These are phyloP conservation scores for Zaprionus lachaisei DNA, from an alignment of 1,140 invertebrate genomes.

Conservation along the genomic window DNA sequence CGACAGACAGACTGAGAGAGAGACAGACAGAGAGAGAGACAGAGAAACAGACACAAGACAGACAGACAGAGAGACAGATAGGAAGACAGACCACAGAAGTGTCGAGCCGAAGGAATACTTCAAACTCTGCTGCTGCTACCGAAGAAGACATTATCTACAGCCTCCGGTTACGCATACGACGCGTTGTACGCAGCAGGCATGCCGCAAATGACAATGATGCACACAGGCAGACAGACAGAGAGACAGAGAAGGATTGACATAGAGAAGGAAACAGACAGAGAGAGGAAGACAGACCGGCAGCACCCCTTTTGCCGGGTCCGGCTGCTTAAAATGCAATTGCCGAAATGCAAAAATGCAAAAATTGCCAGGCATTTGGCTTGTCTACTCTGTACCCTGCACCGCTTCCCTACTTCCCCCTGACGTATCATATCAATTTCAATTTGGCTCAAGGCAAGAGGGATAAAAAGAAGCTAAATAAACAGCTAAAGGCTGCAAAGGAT, in stretches of 20 bases:
- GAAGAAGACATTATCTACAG: slow-evolving; percentile 38
- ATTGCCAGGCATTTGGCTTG: slow-evolving; percentile 51
- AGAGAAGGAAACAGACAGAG: not conserved
- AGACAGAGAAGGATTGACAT: not conserved
- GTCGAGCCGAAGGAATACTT: not conserved
- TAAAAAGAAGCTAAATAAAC: slow-evolving; percentile 39
- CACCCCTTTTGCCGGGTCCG: slow-evolving; percentile 22
- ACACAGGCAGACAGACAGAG: not conserved
- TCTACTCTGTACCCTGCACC: not conserved
- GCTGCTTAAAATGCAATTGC: slow-evolving; percentile 80
- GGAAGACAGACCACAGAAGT: not conserved
- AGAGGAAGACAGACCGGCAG: not conserved
- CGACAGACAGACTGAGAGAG: slow-evolving; percentile 20
- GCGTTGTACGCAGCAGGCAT: slow-evolving; percentile 28
- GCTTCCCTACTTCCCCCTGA: slow-evolving; percentile 23
- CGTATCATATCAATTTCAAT: slow-evolving; percentile 81
- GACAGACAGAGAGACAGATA: not conserved
- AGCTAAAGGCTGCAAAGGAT: slow-evolving; percentile 30
- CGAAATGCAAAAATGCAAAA: slow-evolving; percentile 58
- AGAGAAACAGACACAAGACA: slow-evolving; percentile 7
- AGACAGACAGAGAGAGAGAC: not conserved
- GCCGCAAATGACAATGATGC: slow-evolving; percentile 19
- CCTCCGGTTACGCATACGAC: slow-evolving; percentile 49
- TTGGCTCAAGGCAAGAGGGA: slow-evolving; percentile 46
- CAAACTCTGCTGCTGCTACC: slow-evolving; percentile 19